phyloP scores from a whole-genome alignment of 1,140 invertebrate genomes.

The Bombus balteatus region DNA sequence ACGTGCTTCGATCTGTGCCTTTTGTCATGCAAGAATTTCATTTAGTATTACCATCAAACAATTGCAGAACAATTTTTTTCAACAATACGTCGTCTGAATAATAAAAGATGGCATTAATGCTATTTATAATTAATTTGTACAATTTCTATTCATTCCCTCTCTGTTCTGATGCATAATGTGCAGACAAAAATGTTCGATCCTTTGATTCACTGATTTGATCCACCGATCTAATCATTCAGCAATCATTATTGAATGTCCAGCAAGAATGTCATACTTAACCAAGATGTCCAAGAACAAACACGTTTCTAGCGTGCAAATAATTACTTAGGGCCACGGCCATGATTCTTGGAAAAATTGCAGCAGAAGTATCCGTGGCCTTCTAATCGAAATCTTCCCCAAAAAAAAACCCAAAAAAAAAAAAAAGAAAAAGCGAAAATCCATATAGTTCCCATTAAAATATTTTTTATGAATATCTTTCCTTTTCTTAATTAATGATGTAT shows the following conservation, averaged over 20 bases:
- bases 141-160: neutral
- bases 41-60: neutral
- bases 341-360: slow-evolving; percentile 33
- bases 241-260: neutral
- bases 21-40: slow-evolving; percentile 9
- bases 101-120: no score
- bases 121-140: neutral
- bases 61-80: no score
- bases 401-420: neutral
- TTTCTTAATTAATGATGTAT: no score
- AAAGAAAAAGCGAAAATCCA: no score
- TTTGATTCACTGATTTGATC: neutral
- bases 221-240: slow-evolving; percentile 10
- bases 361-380: neutral
- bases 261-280: slow-evolving; percentile 20
- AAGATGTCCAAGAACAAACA: slow-evolving; percentile 16
- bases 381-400: neutral
- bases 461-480: no score
- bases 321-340: slow-evolving; percentile 33
- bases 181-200: neutral
- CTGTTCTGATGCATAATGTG: neutral
- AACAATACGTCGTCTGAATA: no score
- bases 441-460: no score
- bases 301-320: slow-evolving; percentile 36
- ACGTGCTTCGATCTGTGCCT: neutral